phyloP scores from a whole-genome alignment of 35 echinoderm and acorn worm genomes.

The Strongylocentrotus purpuratus region DNA sequence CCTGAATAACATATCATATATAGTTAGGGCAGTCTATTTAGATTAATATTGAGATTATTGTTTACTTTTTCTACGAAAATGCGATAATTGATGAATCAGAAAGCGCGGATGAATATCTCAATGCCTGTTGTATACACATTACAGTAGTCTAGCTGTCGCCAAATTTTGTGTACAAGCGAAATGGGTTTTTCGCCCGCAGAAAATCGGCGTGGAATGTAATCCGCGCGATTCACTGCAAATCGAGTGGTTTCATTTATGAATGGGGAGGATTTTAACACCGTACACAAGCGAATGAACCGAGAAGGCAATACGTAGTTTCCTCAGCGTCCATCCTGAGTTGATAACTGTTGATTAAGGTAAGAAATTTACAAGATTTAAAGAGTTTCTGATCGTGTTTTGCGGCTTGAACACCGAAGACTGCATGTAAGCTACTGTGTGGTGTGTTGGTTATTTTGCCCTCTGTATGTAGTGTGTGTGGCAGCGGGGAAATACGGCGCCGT shows the following conservation, averaged over 20 bases:
- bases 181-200: background rate
- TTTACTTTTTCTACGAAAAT: background rate
- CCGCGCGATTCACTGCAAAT: constrained; percentile 17
- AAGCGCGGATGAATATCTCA: constrained; percentile 44
- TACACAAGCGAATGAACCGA: background rate
- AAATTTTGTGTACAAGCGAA: background rate
- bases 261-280: background rate
- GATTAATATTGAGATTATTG: background rate
- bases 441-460: background rate
- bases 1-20: background rate
- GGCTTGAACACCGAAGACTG: background rate
- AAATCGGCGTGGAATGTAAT: constrained; percentile 38
- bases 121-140: constrained; percentile 49
- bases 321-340: background rate
- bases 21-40: background rate
- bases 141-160: constrained; percentile 46
- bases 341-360: background rate
- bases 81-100: constrained; percentile 43
- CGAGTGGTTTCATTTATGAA: constrained; percentile 13
- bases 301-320: background rate
- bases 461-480: background rate
- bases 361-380: background rate
- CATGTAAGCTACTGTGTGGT: background rate
- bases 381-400: background rate
- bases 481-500: background rate